Conservation (phyloP, 2,797 vertebrate genomes). For the Cryptoblepharus egeriae region DNA sequence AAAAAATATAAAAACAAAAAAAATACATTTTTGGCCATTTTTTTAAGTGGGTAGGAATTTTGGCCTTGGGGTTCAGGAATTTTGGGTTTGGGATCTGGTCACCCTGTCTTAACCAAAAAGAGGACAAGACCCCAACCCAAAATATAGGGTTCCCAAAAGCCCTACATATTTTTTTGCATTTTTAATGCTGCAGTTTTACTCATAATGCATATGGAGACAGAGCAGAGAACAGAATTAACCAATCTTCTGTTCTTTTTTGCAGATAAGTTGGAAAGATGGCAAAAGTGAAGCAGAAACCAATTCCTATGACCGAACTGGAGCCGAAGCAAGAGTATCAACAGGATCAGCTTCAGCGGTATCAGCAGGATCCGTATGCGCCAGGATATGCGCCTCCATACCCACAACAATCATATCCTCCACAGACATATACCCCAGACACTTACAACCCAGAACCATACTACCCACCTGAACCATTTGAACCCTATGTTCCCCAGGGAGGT, state of each 20-base stretch:
- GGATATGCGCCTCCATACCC: not conserved
- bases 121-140: too few species aligned
- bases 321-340: accelerated
- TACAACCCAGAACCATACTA: not conserved
- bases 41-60: too few species aligned
- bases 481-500: constrained; percentile 38
- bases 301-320: constrained; percentile 50
- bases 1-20: too few species aligned
- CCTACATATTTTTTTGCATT: too few species aligned
- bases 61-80: too few species aligned
- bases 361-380: not conserved
- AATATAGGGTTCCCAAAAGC: too few species aligned
- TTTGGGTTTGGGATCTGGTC: too few species aligned
- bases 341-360: not conserved
- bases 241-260: not conserved
- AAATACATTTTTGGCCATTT: too few species aligned
- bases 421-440: not conserved
- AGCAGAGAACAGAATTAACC: too few species aligned
- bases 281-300: constrained; percentile 2
- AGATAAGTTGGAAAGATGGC: constrained; percentile 51
- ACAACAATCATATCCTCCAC: not conserved
- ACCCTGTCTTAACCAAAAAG: too few species aligned
- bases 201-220: too few species aligned
- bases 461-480: not conserved
- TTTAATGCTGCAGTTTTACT: too few species aligned